Conservation (phyloP, 2,888 invertebrate species). For the Ptilodon capucinus region DNA sequence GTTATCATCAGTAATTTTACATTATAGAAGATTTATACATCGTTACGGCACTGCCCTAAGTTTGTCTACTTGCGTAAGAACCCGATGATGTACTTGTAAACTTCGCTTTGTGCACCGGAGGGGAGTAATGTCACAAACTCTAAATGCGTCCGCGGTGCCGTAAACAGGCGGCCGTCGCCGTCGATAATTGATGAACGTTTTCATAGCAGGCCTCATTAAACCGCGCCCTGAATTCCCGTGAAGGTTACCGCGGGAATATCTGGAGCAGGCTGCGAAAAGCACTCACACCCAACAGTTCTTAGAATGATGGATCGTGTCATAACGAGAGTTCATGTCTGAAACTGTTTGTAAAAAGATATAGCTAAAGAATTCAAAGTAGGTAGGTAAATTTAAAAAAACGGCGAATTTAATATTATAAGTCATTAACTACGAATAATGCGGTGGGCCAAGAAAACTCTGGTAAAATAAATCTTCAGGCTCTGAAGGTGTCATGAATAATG, state of each 20-base stretch:
- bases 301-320: conserved; percentile 40
- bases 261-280: conserved; percentile 43
- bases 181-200: conserved; percentile 81
- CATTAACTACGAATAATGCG: background rate
- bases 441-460: background rate
- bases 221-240: conserved; percentile 71
- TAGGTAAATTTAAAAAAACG: background rate
- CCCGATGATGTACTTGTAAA: conserved; percentile 15
- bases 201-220: conserved; percentile 77
- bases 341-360: too few species aligned
- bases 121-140: conserved; percentile 68
- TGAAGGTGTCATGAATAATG: conserved; percentile 25
- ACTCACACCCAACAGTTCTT: conserved; percentile 26
- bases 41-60: background rate
- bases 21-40: background rate
- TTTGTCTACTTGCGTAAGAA: conserved; percentile 38
- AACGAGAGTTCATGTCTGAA: conserved; percentile 8
- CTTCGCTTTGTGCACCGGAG: conserved; percentile 47
- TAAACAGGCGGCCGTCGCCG: conserved; percentile 74
- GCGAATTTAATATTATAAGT: background rate
- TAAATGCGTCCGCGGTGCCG: conserved; percentile 76
- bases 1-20: background rate
- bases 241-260: conserved; percentile 67
- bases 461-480: background rate
- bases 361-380: too few species aligned